phyloP scores from a whole-genome alignment of 2,888 invertebrate genomes.

The Phortica okadai region DNA sequence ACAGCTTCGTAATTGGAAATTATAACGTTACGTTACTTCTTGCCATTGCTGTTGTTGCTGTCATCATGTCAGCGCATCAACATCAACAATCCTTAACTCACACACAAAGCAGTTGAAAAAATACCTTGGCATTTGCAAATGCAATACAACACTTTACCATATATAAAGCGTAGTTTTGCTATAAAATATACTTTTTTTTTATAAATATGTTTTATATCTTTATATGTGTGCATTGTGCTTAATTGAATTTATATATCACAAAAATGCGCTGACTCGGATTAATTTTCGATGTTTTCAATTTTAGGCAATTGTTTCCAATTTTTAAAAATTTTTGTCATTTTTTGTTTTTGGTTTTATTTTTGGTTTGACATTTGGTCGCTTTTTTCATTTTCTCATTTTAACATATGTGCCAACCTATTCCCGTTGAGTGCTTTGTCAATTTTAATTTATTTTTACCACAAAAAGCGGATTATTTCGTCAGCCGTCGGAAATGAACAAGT shows the following conservation, averaged over 20 bases:
- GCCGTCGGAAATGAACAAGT: slow-evolving; percentile 23
- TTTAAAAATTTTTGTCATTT: not conserved
- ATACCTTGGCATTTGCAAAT: slow-evolving; percentile 2
- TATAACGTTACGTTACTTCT: slow-evolving; percentile 41
- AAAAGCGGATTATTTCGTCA: slow-evolving; percentile 32
- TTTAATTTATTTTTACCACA: slow-evolving; percentile 33
- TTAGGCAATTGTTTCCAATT: slow-evolving; percentile 7
- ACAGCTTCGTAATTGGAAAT: slow-evolving; percentile 52
- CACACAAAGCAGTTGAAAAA: not conserved
- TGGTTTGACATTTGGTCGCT: not conserved
- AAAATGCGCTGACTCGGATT: slow-evolving; percentile 23
- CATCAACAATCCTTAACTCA: not conserved
- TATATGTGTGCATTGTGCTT: not conserved
- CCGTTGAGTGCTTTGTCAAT: slow-evolving; percentile 32
- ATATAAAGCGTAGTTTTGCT: not conserved
- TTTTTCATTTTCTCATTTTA: not conserved
- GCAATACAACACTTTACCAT: not conserved
- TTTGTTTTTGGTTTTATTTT: slow-evolving; percentile 11
- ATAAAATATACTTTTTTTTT: not conserved
- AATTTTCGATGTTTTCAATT: slow-evolving; percentile 28
- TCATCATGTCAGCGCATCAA: not conserved
- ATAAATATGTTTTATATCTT: not conserved
- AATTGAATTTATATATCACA: slow-evolving; percentile 25
- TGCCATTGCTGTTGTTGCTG: slow-evolving; percentile 14
- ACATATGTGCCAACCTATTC: slow-evolving; percentile 16